These are phyloP conservation scores for Aspidapion aeneum DNA, from an alignment of 2,888 invertebrate species.

Conservation along the genomic window DNA sequence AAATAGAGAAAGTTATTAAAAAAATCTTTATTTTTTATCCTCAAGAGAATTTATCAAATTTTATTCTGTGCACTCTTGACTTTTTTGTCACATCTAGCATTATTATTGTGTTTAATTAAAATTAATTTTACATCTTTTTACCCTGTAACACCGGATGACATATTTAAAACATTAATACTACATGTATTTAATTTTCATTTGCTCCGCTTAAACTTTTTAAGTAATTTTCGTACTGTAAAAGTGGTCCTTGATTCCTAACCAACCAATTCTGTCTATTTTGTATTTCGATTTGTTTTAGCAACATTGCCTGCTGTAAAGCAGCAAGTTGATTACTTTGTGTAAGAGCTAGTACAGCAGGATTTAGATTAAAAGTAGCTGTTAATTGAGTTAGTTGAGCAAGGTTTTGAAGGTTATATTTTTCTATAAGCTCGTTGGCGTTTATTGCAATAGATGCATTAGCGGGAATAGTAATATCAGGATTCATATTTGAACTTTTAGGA, in stretches of 20 bases:
- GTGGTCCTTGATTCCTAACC: slow-evolving; percentile 38
- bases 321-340: slow-evolving; percentile 34
- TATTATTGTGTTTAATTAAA: too few species aligned
- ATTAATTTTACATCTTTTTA: too few species aligned
- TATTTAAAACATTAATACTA: too few species aligned
- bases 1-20: too few species aligned
- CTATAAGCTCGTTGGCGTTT: slow-evolving; percentile 42
- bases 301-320: slow-evolving; percentile 45
- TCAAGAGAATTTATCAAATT: too few species aligned
- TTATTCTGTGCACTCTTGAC: too few species aligned
- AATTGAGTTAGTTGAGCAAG: slow-evolving; percentile 42
- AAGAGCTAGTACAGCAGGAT: slow-evolving; percentile 31
- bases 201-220: slow-evolving; percentile 41
- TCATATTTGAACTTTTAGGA: slow-evolving; percentile 13
- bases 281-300: slow-evolving; percentile 45
- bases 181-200: neutral
- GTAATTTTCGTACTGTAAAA: slow-evolving; percentile 46
- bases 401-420: slow-evolving; percentile 47
- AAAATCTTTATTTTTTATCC: too few species aligned
- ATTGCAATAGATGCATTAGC: slow-evolving; percentile 8
- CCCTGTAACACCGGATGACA: neutral
- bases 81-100: too few species aligned
- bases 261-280: slow-evolving; percentile 46
- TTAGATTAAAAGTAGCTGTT: slow-evolving; percentile 43
- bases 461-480: neutral